Conservation (phyloP, 2,113 vertebrate genomes). For the Malaclemys terrapin region DNA sequence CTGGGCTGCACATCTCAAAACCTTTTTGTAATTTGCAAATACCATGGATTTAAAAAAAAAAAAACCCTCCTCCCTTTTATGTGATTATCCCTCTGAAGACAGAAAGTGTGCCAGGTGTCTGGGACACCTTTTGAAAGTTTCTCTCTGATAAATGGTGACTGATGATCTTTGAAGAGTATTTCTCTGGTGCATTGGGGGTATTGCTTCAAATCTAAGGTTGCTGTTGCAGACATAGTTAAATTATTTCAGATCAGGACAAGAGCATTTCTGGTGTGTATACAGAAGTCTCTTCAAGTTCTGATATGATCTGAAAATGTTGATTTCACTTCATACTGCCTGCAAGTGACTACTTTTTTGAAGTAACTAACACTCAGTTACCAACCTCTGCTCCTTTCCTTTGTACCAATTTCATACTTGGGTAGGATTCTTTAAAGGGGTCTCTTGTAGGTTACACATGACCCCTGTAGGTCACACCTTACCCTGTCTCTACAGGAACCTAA, state of each 20-base stretch:
- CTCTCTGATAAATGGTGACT: neutral
- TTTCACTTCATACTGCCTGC: neutral
- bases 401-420: neutral
- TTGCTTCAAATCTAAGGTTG: neutral
- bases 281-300: neutral
- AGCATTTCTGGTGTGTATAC: neutral
- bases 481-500: neutral
- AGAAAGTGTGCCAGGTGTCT: neutral
- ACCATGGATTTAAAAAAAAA: neutral
- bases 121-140: neutral
- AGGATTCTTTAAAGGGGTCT: neutral
- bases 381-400: neutral
- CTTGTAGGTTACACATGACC: neutral
- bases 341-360: neutral
- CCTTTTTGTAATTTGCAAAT: neutral
- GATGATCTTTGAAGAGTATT: neutral
- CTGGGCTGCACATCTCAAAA: neutral
- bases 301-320: neutral
- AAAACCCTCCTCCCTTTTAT: neutral
- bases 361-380: neutral
- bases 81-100: neutral
- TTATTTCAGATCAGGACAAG: slow-evolving; percentile 14
- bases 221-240: neutral
- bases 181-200: neutral
- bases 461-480: neutral